phyloP scores from a whole-genome alignment of 2,888 invertebrate genomes.

The Venusia cambrica region DNA sequence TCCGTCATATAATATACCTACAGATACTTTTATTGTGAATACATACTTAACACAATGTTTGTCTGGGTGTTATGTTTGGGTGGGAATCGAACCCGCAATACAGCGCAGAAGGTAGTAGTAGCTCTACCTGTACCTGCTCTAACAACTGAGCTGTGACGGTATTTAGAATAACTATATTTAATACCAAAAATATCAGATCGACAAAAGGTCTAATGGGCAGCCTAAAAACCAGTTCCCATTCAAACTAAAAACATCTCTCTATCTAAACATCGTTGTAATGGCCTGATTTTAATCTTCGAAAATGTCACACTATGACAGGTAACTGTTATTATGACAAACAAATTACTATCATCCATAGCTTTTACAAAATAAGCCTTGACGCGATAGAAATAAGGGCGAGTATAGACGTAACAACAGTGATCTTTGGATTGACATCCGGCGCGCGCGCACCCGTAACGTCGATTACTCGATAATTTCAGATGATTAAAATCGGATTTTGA shows the following conservation, averaged over 20 bases:
- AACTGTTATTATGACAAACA: conserved; percentile 68
- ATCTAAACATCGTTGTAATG: conserved; percentile 70
- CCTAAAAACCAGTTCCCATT: conserved; percentile 34
- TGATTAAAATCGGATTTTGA: conserved; percentile 72
- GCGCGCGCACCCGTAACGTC: conserved; percentile 69
- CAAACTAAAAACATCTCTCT: conserved; percentile 58
- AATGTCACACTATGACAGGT: conserved; percentile 75
- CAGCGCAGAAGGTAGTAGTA: too few relatives aligned
- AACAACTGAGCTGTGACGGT: conserved; percentile 3
- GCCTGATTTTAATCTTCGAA: conserved; percentile 65
- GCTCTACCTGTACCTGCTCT: conserved; percentile 6
- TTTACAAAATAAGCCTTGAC: conserved; percentile 28
- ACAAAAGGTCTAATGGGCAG: conserved; percentile 17
- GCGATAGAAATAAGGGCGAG: conserved; percentile 24
- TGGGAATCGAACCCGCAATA: too few relatives aligned
- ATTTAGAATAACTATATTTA: not conserved
- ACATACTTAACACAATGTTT: too few relatives aligned
- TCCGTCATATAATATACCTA: too few relatives aligned
- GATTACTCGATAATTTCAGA: conserved; percentile 76
- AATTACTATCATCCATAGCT: conserved; percentile 27
- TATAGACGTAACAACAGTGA: conserved; percentile 18
- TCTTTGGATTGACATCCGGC: conserved; percentile 70
- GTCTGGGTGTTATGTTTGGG: conserved; percentile 7
- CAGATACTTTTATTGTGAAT: too few relatives aligned
- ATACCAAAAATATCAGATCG: conserved; percentile 6